A percentile compares a stretch with the other conserved stretches of the same genome.
phyloP scores from a whole-genome alignment of 2,888 invertebrate species.

The Xylocampa areola region DNA sequence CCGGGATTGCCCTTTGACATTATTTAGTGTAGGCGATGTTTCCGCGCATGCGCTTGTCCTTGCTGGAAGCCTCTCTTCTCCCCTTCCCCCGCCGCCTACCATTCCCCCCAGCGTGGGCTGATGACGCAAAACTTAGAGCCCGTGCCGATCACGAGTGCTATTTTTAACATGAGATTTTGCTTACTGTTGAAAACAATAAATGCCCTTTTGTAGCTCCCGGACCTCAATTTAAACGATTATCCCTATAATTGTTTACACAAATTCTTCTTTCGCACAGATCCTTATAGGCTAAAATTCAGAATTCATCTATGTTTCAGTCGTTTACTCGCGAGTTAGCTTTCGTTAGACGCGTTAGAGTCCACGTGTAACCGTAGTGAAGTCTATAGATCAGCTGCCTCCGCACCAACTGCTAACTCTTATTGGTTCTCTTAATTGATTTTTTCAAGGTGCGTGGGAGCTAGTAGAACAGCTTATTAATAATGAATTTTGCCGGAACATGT shows the following conservation, averaged over 20 bases:
- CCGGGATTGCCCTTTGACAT: constrained; percentile 87
- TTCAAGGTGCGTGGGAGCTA: background rate
- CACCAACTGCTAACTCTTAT: background rate
- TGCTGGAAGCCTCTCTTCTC: constrained; percentile 47
- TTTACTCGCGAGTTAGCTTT: background rate
- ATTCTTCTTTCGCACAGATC: constrained; percentile 25
- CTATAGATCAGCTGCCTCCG: background rate
- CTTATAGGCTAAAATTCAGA: no score
- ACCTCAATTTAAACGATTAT: constrained; percentile 12
- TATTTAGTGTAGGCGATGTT: constrained; percentile 68
- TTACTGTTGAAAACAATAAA: constrained; percentile 52
- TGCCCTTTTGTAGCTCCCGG: constrained; percentile 25
- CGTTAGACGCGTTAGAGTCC: constrained; percentile 1
- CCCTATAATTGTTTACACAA: background rate
- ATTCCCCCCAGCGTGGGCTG: constrained; percentile 70
- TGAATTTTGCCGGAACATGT: no score
- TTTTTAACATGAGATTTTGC: constrained; percentile 73
- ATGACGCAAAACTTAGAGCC: constrained; percentile 80
- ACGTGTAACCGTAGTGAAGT: background rate
- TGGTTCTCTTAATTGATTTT: background rate
- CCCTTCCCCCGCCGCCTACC: constrained; percentile 40
- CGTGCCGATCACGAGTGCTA: constrained; percentile 69
- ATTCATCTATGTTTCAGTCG: constrained; percentile 10
- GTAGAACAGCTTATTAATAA: no score
- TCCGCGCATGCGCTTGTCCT: constrained; percentile 76